phyloP scores from a whole-genome alignment of 2,797 vertebrate species.

The Parauchenoglanis ngamensis region DNA sequence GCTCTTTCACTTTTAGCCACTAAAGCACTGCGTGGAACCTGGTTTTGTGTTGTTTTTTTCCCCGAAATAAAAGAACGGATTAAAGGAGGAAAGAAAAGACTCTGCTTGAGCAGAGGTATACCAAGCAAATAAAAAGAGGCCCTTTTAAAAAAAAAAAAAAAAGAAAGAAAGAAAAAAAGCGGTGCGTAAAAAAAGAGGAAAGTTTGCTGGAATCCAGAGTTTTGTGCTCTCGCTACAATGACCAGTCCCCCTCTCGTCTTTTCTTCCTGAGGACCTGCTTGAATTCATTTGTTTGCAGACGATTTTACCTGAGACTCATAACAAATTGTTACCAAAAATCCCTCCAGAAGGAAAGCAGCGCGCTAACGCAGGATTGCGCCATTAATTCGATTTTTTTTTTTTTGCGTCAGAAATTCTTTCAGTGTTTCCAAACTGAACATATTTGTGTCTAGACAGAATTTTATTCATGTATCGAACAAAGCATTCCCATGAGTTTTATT shows the following conservation, averaged over 20 bases:
- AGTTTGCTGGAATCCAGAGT: conserved; percentile 87
- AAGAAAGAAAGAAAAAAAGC: conserved; percentile 49
- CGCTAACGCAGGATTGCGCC: conserved; percentile 22
- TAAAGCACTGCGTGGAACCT: conserved; percentile 95
- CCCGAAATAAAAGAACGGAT: conserved; percentile 89
- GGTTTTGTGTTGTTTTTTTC: conserved; percentile 83
- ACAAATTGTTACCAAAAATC: conserved; percentile 66
- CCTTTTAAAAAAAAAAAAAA: conserved; percentile 58
- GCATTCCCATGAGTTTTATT: not conserved
- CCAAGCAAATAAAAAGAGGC: conserved; percentile 81
- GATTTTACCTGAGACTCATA: conserved; percentile 84
- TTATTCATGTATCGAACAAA: not conserved
- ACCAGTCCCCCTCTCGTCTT: conserved; percentile 74
- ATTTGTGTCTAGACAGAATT: not conserved
- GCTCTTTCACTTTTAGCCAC: conserved; percentile 89
- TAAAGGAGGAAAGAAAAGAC: conserved; percentile 82
- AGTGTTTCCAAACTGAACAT: not conserved
- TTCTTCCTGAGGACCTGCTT: conserved; percentile 71
- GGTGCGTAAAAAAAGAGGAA: conserved; percentile 66
- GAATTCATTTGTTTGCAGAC: conserved; percentile 87
- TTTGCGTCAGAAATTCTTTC: not conserved
- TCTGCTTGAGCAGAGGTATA: conserved; percentile 84
- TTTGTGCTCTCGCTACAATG: conserved; percentile 77
- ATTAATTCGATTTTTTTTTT: not conserved
- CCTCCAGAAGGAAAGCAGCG: not conserved